These are phyloP conservation scores for Ecliptopera silaceata DNA, from an alignment of 2,888 invertebrate species.

Conservation along the genomic window DNA sequence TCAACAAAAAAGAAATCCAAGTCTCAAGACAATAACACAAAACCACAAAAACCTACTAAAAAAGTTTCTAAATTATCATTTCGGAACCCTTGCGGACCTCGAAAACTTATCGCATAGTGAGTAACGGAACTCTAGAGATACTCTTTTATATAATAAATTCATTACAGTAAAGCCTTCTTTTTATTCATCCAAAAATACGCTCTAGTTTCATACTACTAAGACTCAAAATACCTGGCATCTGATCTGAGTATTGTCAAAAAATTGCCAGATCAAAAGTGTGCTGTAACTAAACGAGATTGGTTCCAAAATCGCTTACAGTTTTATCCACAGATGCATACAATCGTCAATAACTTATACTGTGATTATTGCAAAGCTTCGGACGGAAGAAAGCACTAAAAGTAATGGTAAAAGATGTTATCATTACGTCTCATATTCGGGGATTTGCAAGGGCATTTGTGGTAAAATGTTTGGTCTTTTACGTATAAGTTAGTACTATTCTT, in stretches of 20 bases:
- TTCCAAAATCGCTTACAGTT: neutral
- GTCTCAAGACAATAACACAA: neutral
- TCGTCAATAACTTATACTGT: slow-evolving; percentile 4
- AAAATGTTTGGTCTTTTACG: neutral
- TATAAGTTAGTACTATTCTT: too few relatives aligned
- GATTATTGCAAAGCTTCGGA: slow-evolving; percentile 5
- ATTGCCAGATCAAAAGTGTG: neutral
- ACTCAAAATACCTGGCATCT: neutral
- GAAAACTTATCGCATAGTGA: slow-evolving; percentile 29
- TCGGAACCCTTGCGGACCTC: slow-evolving; percentile 23
- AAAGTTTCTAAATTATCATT: slow-evolving; percentile 37
- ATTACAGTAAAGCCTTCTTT: slow-evolving; percentile 50
- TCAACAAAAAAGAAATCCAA: neutral
- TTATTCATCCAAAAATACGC: neutral
- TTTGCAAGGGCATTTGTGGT: slow-evolving; percentile 4
- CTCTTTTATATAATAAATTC: slow-evolving; percentile 64
- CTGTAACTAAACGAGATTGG: neutral
- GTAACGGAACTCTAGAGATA: slow-evolving; percentile 44
- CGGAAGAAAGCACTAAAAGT: slow-evolving; percentile 12
- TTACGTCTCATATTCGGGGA: slow-evolving; percentile 17
- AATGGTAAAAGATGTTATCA: slow-evolving; percentile 12
- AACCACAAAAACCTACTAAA: slow-evolving; percentile 11
- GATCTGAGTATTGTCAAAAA: neutral
- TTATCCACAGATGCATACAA: neutral
- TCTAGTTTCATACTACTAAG: neutral